phyloP scores from a whole-genome alignment of 1,140 invertebrate genomes.

The Harpegnathos saltator region DNA sequence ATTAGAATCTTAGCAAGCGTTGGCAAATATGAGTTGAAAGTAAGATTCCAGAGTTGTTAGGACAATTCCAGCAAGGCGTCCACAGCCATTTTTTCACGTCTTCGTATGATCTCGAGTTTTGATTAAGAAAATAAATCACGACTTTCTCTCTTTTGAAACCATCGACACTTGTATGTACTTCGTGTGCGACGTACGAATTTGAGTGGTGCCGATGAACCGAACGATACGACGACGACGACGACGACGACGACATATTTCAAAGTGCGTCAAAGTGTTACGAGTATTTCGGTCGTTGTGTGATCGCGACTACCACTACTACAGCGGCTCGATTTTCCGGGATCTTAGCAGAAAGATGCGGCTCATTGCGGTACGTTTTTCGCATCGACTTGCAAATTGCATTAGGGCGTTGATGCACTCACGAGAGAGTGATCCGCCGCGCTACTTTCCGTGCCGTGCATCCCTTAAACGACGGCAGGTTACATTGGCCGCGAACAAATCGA shows the following conservation, averaged over 20 bases:
- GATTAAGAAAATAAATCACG: no score
- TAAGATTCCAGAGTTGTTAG: neutral
- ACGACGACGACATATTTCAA: no score
- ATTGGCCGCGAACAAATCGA: conserved; percentile 73
- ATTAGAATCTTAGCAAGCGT: conserved; percentile 43
- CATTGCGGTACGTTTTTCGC: conserved; percentile 41
- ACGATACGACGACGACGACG: neutral
- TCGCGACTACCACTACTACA: no score
- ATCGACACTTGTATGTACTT: no score
- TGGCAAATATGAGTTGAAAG: neutral
- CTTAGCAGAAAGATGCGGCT: conserved; percentile 32
- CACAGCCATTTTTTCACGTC: no score
- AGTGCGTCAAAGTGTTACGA: neutral
- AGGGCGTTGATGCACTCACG: conserved; percentile 40
- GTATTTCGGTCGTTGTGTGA: neutral
- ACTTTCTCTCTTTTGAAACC: no score
- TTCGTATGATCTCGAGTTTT: no score
- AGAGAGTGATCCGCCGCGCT: conserved; percentile 43
- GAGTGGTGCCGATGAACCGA: neutral
- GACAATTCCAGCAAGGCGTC: conserved; percentile 4
- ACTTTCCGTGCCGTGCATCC: conserved; percentile 52
- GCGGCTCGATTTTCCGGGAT: conserved; percentile 17
- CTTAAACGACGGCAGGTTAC: conserved; percentile 68
- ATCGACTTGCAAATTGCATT: conserved; percentile 65
- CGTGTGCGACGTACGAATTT: neutral